These are phyloP conservation scores for Peromyscus maniculatus DNA, from an alignment of 2,113 vertebrate genomes.

Conservation along the genomic window DNA sequence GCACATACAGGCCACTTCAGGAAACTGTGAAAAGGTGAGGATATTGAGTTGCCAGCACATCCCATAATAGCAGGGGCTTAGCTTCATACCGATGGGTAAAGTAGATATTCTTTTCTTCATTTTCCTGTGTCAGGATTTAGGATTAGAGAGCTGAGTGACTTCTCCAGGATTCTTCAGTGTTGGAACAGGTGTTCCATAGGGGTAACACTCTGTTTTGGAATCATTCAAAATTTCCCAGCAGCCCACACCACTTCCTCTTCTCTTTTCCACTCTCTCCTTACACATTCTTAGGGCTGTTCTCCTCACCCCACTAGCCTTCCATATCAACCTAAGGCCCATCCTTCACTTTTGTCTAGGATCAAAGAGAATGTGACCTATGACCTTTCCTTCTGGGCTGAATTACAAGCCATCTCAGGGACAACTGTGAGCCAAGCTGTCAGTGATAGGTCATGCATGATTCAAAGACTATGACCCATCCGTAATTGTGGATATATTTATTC, in stretches of 20 bases:
- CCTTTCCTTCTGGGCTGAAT: not conserved
- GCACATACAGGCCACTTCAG: not conserved
- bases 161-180: not conserved
- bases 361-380: not conserved
- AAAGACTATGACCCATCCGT: not conserved
- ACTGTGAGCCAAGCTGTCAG: not conserved
- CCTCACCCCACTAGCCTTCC: not conserved
- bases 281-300: not conserved
- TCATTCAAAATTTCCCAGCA: not conserved
- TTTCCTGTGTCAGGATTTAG: constrained; percentile 36
- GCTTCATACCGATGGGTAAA: not conserved
- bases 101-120: not conserved
- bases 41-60: not conserved
- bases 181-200: not conserved
- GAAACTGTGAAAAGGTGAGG: not conserved
- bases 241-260: not conserved
- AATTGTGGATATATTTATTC: constrained; percentile 36
- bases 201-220: not conserved
- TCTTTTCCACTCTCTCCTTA: not conserved
- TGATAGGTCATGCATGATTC: constrained; percentile 18
- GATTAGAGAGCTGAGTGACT: not conserved
- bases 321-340: not conserved
- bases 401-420: not conserved
- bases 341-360: not conserved
- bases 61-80: not conserved